A percentile compares a stretch with the other conserved stretches of the same genome.
phyloP scores from a whole-genome alignment of 2,888 invertebrate genomes.

The Anthophora plumipes region DNA sequence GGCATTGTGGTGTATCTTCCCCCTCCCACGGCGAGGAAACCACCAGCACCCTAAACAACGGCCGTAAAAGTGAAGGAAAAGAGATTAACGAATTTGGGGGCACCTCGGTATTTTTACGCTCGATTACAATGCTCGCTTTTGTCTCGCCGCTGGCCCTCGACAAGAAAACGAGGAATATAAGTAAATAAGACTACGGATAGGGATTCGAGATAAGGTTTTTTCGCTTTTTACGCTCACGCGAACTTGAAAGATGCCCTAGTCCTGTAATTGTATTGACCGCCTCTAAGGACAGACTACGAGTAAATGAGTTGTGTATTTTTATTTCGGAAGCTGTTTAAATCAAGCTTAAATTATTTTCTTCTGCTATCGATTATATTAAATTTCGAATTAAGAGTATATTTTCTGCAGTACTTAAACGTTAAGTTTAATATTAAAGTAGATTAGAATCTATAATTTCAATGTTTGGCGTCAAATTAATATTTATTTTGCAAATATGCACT shows the following conservation, averaged over 20 bases:
- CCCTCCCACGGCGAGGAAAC: conserved; percentile 31
- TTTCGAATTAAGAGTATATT: neutral
- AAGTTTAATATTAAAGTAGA: too few relatives aligned
- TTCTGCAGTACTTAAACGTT: neutral
- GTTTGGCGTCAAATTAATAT: too few relatives aligned
- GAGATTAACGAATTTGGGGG: conserved; percentile 78
- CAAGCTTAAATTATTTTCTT: neutral
- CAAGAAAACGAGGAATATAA: conserved; percentile 53
- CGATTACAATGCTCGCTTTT: conserved; percentile 73
- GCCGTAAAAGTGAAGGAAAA: conserved; percentile 68
- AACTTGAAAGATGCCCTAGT: conserved; percentile 26
- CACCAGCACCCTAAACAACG: conserved; percentile 61
- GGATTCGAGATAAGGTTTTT: conserved; percentile 51
- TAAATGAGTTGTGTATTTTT: neutral
- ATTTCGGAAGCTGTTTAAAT: neutral
- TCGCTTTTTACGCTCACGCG: conserved; percentile 30
- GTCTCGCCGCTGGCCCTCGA: conserved; percentile 51
- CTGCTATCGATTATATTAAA: too few relatives aligned
- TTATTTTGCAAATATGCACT: too few relatives aligned
- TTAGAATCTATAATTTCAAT: too few relatives aligned
- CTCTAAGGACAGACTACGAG: neutral
- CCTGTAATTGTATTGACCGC: neutral
- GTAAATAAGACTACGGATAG: conserved; percentile 75
- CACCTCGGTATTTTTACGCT: conserved; percentile 77
- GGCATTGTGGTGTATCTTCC: conserved; percentile 60